phyloP scores from a whole-genome alignment of 2,888 invertebrate genomes.

The Sialis lutaria region DNA sequence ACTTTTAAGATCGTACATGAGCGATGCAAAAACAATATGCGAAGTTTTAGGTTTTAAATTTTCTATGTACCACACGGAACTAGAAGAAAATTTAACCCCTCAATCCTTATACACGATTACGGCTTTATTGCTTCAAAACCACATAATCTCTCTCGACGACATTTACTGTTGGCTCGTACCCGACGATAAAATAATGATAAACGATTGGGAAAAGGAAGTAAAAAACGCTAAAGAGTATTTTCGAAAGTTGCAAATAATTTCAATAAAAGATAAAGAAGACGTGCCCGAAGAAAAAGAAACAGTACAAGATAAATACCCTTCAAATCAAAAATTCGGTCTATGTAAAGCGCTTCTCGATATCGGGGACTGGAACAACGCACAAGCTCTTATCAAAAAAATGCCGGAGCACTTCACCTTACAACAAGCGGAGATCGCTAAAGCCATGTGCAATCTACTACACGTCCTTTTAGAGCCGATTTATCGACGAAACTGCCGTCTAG shows the following conservation, averaged over 20 bases:
- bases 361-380: conserved; percentile 82
- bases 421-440: conserved; percentile 58
- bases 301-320: conserved; percentile 37
- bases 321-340: conserved; percentile 87
- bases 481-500: conserved; percentile 55
- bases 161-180: conserved; percentile 85
- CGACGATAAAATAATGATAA: conserved; percentile 62
- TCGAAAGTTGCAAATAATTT: conserved; percentile 67
- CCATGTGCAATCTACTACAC: conserved; percentile 66
- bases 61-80: conserved; percentile 45
- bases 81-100: conserved; percentile 47
- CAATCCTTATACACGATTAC: conserved; percentile 76
- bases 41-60: conserved; percentile 93
- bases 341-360: conserved; percentile 75
- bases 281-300: conserved; percentile 52
- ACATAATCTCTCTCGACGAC: conserved; percentile 69
- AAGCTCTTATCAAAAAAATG: conserved; percentile 58
- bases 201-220: conserved; percentile 67
- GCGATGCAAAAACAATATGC: conserved; percentile 71
- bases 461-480: conserved; percentile 77
- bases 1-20: conserved; percentile 73
- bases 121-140: conserved; percentile 76
- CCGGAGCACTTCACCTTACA: conserved; percentile 68
- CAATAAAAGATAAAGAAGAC: conserved; percentile 62
- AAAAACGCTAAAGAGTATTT: conserved; percentile 74